phyloP scores from a whole-genome alignment of 2,113 vertebrate species.

The Sylvia atricapilla region DNA sequence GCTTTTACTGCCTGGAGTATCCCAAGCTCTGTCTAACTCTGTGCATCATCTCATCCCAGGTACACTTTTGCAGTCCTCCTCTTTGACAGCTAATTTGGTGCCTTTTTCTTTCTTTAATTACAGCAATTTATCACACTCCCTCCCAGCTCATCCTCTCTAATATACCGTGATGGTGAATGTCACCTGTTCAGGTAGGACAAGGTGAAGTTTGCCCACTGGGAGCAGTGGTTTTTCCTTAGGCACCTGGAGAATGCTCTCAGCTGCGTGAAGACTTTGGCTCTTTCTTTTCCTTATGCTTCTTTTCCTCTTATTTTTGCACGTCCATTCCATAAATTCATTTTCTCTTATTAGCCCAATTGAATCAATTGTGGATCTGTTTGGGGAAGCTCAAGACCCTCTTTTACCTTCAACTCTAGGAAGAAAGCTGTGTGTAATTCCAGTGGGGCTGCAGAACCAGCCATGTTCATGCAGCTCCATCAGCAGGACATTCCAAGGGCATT shows the following conservation, averaged over 20 bases:
- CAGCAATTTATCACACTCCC: background rate
- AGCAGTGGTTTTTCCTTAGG: background rate
- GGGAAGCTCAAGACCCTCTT: background rate
- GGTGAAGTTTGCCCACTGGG: background rate
- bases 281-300: background rate
- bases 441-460: background rate
- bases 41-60: background rate
- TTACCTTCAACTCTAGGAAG: background rate
- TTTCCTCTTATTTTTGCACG: background rate
- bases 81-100: background rate
- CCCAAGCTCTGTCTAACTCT: background rate
- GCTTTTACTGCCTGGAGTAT: background rate
- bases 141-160: background rate
- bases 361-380: background rate
- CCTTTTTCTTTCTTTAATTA: background rate
- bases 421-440: background rate
- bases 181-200: slow-evolving; percentile 1
- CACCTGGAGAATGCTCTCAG: background rate
- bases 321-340: background rate
- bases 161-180: background rate
- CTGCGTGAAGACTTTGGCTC: background rate
- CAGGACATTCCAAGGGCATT: background rate
- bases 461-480: background rate
- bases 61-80: background rate
- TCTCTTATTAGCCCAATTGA: background rate